Percentiles rank a stretch among this genome's conserved stretches.
These are phyloP conservation scores for Notospermus geniculatus DNA, from an alignment of 1,140 invertebrate genomes.

Conservation along the genomic window DNA sequence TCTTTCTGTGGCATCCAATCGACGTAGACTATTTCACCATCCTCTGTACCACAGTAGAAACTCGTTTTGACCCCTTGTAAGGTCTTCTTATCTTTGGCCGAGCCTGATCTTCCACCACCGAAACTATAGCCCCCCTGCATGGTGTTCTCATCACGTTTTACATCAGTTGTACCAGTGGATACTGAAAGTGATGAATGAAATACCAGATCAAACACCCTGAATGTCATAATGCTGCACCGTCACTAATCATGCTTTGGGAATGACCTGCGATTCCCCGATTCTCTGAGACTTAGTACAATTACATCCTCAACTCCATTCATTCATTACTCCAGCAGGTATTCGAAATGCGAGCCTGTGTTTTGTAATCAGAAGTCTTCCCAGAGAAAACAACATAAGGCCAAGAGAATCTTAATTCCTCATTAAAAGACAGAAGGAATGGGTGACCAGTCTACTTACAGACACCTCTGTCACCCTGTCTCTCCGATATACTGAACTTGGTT, in stretches of 20 bases:
- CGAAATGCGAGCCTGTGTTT: no score
- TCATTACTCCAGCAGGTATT: no score
- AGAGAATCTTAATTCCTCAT: no score
- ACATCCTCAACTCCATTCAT: no score
- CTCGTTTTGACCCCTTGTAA: conserved; percentile 50
- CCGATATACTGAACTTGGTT: conserved; percentile 51
- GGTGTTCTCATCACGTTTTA: conserved; percentile 13
- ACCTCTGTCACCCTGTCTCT: conserved; percentile 49
- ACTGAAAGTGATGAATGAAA: not conserved
- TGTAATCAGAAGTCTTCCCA: no score
- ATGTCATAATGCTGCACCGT: not conserved
- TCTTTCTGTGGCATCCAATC: conserved; percentile 60
- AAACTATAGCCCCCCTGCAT: conserved; percentile 30
- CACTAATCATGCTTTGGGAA: no score
- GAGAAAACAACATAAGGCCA: no score
- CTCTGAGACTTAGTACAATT: no score
- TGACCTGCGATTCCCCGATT: no score
- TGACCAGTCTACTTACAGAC: conserved; percentile 26
- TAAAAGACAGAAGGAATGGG: no score
- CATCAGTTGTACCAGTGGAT: no score
- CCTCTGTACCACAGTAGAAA: conserved; percentile 56
- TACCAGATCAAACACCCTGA: not conserved
- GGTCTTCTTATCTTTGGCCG: conserved; percentile 50
- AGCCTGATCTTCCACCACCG: conserved; percentile 36
- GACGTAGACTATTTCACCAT: conserved; percentile 56